Conservation (phyloP, 2,797 vertebrate species). For the Phylloscopus collybita region DNA sequence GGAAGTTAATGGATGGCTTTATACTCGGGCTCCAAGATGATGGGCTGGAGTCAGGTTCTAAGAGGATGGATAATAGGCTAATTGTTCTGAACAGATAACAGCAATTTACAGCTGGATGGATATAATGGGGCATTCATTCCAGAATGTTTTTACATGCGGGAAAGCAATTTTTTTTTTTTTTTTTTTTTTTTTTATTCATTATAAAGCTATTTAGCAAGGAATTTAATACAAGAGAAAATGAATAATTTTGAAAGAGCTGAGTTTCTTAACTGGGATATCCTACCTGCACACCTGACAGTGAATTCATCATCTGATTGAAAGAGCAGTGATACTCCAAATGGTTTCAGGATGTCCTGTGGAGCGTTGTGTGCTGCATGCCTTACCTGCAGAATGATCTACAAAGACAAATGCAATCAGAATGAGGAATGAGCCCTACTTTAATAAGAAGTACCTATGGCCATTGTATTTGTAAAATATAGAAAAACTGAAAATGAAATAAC, state of each 20-base stretch:
- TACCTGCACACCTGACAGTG: not conserved
- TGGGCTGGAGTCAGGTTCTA: slow-evolving; percentile 33
- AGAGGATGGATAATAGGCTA: slow-evolving; percentile 26
- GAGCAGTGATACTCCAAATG: not conserved
- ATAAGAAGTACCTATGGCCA: rapidly evolving
- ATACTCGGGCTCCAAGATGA: slow-evolving; percentile 2
- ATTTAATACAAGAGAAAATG: not conserved
- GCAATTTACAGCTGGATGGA: slow-evolving; percentile 49
- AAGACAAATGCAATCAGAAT: not conserved
- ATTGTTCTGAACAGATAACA: slow-evolving; percentile 51
- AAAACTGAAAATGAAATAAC: not conserved
- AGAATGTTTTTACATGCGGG: not conserved
- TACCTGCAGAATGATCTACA: not conserved
- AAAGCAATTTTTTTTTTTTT: not conserved
- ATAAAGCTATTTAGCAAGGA: not conserved
- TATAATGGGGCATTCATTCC: slow-evolving; percentile 26
- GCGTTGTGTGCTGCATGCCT: rapidly evolving
- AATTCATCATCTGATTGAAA: not conserved
- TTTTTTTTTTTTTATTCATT: not conserved
- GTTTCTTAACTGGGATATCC: not conserved
- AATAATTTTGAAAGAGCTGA: not conserved
- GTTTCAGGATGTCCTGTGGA: not conserved
- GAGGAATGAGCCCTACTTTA: not conserved
- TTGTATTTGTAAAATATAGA: not conserved
- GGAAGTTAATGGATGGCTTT: slow-evolving; percentile 39